Conservation (phyloP, 2,797 vertebrate genomes). For the Gymnoscopelus braueri region DNA sequence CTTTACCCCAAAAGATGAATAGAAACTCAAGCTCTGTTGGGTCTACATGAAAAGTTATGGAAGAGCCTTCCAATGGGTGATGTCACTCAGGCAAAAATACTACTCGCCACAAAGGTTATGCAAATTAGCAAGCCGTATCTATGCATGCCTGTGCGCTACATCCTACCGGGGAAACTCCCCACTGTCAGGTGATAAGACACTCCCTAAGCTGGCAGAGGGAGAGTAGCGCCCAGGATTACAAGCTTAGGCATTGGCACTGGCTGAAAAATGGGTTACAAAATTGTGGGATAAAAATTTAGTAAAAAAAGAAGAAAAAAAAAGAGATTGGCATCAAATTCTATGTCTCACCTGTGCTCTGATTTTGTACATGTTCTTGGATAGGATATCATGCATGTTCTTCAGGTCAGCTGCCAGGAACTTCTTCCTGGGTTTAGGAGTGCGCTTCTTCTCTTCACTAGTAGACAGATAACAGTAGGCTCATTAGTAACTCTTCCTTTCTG, state of each 20-base stretch:
- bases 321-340: too few relatives aligned
- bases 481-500: not conserved
- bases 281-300: too few relatives aligned
- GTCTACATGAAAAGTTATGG: constrained; percentile 37
- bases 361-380: constrained; percentile 97
- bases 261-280: too few relatives aligned
- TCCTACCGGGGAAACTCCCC: too few relatives aligned
- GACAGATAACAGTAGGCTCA: constrained; percentile 21
- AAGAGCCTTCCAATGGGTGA: constrained; percentile 23
- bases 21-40: constrained; percentile 32
- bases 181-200: too few relatives aligned
- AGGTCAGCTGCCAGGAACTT: constrained; percentile 84
- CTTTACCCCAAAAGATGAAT: not conserved
- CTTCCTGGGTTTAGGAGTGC: constrained; percentile 77
- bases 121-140: constrained; percentile 12
- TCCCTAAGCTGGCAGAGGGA: too few relatives aligned
- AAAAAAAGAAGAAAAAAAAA: too few relatives aligned
- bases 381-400: constrained; percentile 90
- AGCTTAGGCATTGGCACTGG: too few relatives aligned
- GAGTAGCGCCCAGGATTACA: too few relatives aligned
- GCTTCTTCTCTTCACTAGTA: constrained; percentile 82
- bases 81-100: constrained; percentile 61
- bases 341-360: constrained; percentile 91
- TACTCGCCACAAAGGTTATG: constrained; percentile 5
- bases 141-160: constrained; percentile 48